Evolutionary conservation across 2,113 vertebrate genomes (phyloP).

Genomic region (Poeciliopsis occidentalis): DNA sequence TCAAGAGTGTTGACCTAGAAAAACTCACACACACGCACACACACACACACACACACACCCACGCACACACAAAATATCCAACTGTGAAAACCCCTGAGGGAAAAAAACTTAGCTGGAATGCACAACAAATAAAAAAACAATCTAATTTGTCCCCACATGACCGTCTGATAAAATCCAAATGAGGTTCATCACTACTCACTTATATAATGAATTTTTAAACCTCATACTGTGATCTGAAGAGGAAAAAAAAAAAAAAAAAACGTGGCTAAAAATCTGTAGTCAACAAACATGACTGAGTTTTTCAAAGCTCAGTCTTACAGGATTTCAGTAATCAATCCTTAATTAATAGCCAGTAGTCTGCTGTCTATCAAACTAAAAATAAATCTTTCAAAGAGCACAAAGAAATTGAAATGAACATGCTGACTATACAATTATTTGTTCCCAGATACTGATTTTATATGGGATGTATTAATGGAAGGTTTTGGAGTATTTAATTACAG

Average conservation of each 20-base stretch:
- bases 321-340: slow-evolving; percentile 53
- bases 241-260: slow-evolving; percentile 52
- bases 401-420: not conserved
- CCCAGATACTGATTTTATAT: not conserved
- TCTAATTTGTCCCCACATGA: slow-evolving; percentile 60
- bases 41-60: too few relatives aligned
- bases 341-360: slow-evolving; percentile 49
- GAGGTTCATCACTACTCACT: slow-evolving; percentile 46
- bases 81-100: slow-evolving; percentile 34
- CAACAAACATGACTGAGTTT: slow-evolving; percentile 35
- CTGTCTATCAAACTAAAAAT: slow-evolving; percentile 19
- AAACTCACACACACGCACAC: not conserved
- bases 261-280: slow-evolving; percentile 36
- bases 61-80: not conserved
- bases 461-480: not conserved
- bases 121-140: slow-evolving; percentile 48
- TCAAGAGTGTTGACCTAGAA: slow-evolving; percentile 1
- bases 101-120: slow-evolving; percentile 20
- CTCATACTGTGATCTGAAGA: slow-evolving; percentile 29
- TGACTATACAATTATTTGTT: not conserved
- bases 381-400: not conserved
- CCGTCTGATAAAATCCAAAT: slow-evolving; percentile 42
- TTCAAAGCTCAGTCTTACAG: slow-evolving; percentile 30
- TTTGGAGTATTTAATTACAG: not conserved
- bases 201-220: slow-evolving; percentile 44